These are phyloP conservation scores for Dione juno DNA, from an alignment of 2,888 invertebrate species.

Conservation along the genomic window DNA sequence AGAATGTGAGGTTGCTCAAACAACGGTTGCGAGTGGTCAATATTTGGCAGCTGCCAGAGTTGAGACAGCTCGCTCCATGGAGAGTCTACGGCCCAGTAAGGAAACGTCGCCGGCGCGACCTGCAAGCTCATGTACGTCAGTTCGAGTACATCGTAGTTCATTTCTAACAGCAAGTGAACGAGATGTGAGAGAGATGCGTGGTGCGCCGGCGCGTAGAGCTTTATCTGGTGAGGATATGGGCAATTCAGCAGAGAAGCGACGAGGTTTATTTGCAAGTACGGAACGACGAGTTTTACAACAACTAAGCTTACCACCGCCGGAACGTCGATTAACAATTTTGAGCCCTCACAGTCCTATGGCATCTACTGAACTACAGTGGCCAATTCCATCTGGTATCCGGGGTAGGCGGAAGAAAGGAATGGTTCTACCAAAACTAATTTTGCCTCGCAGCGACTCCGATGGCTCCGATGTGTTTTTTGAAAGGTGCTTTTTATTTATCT, in stretches of 20 bases:
- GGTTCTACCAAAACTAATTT: constrained; percentile 88
- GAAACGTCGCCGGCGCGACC: constrained; percentile 83
- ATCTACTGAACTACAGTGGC: constrained; percentile 85
- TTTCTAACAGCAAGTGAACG: constrained; percentile 86
- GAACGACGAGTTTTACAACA: constrained; percentile 86
- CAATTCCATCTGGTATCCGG: constrained; percentile 83
- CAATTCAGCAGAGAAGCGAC: constrained; percentile 85
- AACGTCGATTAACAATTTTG: constrained; percentile 88
- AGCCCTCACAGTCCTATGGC: constrained; percentile 91
- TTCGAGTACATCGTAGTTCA: constrained; percentile 83
- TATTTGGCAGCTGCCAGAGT: constrained; percentile 82
- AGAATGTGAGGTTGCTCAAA: constrained; percentile 84
- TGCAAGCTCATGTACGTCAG: constrained; percentile 77
- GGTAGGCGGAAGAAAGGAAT: constrained; percentile 88
- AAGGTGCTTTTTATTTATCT: constrained; percentile 68
- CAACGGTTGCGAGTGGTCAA: constrained; percentile 76
- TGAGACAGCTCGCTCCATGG: constrained; percentile 88
- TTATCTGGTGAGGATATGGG: constrained; percentile 85
- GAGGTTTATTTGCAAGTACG: constrained; percentile 87
- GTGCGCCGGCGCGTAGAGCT: constrained; percentile 85
- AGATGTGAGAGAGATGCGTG: constrained; percentile 86
- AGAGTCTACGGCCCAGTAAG: constrained; percentile 85
- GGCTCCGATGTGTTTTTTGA: constrained; percentile 86
- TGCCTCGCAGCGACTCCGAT: constrained; percentile 90
- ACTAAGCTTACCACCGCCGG: constrained; percentile 87